Evolutionary conservation across 2,888 invertebrate species (phyloP), one percentile per base, ranked within the genome.

Genomic region (Epistrophe grossulariae): DNA sequence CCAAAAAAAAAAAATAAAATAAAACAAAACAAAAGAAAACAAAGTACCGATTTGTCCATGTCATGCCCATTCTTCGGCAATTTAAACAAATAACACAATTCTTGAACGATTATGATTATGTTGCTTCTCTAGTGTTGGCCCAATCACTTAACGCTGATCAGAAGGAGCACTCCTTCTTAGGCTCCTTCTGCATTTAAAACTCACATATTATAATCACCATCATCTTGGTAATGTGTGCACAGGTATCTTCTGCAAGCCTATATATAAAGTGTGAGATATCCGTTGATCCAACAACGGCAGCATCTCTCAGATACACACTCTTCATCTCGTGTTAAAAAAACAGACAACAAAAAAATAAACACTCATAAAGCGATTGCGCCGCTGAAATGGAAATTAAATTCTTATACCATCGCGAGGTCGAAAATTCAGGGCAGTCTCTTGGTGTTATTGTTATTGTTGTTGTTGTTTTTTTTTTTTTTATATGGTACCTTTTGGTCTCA

Each of bases 131-230:
- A 83, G 83, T 87, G 85, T 87, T 87, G 85, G 83, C 78, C 79
- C 79, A 87, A 83, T 82, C 85, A 87, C 85, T 87, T 87, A 87
- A 87, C 85, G 74, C 85, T 83, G 82, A 82, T 87, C 82, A 87
- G 79, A 52, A 82, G 82, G 82, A 83, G 83, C 79, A 83, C 85
- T 87, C 83, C 78, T 85, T 82, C 82, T 82, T 73, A 50, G 31
- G 71, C 71, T 68, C 43, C 68, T 77, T 77, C 81, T 52, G 72
- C 73, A 77, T 70, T 71, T 66, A 74, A 66, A 81, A 71, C 66
- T 70, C 68, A 81, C 81, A 64, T 24, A 24, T 76, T 24, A 24
- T 76, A 76, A 71, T 64, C 81, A 80, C 57, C 84, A 79, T 70
- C 80, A 80, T 60, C 71, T 76, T 66, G 76, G 79, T 76, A 72